A percentile compares a stretch with the other conserved stretches of the same genome.
Conservation (phyloP, 1,140 invertebrate species). For the Megathymus violae region DNA sequence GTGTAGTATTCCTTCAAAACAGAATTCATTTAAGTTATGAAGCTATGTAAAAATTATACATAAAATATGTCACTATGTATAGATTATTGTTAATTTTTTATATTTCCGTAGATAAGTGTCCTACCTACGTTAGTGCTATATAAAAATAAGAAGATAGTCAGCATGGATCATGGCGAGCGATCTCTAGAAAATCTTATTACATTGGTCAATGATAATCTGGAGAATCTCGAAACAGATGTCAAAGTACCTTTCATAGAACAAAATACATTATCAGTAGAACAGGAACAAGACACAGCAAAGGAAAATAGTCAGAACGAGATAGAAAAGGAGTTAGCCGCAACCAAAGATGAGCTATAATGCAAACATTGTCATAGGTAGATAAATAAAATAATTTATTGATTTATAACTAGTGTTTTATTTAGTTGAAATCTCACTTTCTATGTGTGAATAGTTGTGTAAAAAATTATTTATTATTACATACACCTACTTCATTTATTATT, state of each 20-base stretch:
- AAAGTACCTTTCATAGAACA: constrained; percentile 9
- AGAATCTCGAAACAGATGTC: constrained; percentile 17
- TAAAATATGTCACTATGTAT: too few relatives aligned
- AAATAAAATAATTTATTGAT: constrained; percentile 42
- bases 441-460: too few relatives aligned
- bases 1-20: too few relatives aligned
- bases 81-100: too few relatives aligned
- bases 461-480: too few relatives aligned
- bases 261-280: constrained; percentile 14
- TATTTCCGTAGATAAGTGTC: constrained; percentile 72
- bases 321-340: constrained; percentile 26
- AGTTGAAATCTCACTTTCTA: too few relatives aligned
- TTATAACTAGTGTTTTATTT: constrained; percentile 3
- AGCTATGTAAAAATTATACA: too few relatives aligned
- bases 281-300: constrained; percentile 22
- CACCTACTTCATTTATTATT: too few relatives aligned
- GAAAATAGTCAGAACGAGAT: constrained; percentile 16
- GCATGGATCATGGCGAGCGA: constrained; percentile 60
- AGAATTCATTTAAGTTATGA: too few relatives aligned
- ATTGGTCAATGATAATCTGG: constrained; percentile 65
- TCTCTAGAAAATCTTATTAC: constrained; percentile 65
- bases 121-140: constrained; percentile 71
- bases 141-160: constrained; percentile 71
- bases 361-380: constrained; percentile 42
- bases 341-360: constrained; percentile 72